A percentile compares a stretch with the other conserved stretches of the same genome.
These are phyloP conservation scores for Rutpela maculata DNA, from an alignment of 2,888 invertebrate genomes.

Conservation along the genomic window DNA sequence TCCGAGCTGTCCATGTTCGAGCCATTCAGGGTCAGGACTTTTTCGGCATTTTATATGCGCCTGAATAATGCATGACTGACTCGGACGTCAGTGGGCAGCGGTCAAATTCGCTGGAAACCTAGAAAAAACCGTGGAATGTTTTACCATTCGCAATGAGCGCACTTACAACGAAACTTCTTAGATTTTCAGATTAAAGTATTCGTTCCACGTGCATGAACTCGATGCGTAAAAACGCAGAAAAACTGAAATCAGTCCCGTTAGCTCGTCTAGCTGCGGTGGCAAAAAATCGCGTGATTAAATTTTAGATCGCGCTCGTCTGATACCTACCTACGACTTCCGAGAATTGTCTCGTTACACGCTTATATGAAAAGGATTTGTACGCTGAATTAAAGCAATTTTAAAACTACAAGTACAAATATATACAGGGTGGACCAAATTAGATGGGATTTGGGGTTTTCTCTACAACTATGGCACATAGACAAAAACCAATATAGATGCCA, in stretches of 20 bases:
- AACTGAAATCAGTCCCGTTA: neutral
- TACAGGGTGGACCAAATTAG: too few species aligned
- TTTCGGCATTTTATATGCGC: neutral
- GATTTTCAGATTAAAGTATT: neutral
- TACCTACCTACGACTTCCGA: neutral
- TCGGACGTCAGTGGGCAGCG: neutral
- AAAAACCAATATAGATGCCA: too few species aligned
- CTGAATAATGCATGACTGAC: neutral
- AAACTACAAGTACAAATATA: too few species aligned
- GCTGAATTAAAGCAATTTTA: too few species aligned
- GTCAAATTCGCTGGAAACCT: neutral
- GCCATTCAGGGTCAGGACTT: neutral
- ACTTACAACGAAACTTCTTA: neutral
- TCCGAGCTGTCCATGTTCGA: too few species aligned
- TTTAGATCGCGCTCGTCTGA: neutral
- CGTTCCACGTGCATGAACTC: slow-evolving; percentile 3
- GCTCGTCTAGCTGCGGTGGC: slow-evolving; percentile 7
- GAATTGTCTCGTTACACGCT: neutral
- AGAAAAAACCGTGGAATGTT: neutral
- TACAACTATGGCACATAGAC: too few species aligned
- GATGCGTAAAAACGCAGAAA: neutral
- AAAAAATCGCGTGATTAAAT: neutral
- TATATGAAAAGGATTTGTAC: neutral
- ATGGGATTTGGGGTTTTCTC: too few species aligned
- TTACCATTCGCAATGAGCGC: neutral